phyloP scores from a whole-genome alignment of 2,888 invertebrate species.

The Microlaimidae sp. region DNA sequence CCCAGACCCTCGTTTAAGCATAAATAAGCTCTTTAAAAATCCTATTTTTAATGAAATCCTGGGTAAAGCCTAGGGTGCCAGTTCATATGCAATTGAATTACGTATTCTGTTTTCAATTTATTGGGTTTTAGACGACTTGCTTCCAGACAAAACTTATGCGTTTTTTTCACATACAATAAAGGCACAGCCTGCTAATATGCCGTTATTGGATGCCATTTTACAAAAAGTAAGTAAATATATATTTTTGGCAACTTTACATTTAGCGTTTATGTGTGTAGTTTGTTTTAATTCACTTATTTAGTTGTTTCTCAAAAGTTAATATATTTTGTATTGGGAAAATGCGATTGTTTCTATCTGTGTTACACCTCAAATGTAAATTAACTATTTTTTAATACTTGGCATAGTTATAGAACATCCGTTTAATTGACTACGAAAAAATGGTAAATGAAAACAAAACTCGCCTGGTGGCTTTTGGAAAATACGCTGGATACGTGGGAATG shows the following conservation, averaged over 20 bases:
- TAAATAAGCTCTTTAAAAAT: neutral
- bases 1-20: neutral
- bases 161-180: constrained; percentile 99
- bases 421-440: constrained; percentile 92
- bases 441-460: constrained; percentile 71
- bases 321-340: too few species aligned
- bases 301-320: too few species aligned
- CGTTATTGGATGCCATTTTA: constrained; percentile 77
- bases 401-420: constrained; percentile 57
- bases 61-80: too few species aligned
- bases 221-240: constrained; percentile 46
- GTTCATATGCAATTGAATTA: too few species aligned
- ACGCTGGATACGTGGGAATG: constrained; percentile 94
- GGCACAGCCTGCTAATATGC: constrained; percentile 95
- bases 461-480: constrained; percentile 94
- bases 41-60: neutral
- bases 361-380: too few species aligned
- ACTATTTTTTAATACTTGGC: neutral
- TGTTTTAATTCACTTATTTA: too few species aligned
- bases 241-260: too few species aligned
- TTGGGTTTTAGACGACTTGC: constrained; percentile 70
- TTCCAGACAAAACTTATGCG: constrained; percentile 91
- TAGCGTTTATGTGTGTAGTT: too few species aligned
- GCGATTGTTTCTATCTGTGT: too few species aligned
- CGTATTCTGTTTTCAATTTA: too few species aligned